phyloP scores from a whole-genome alignment of 2,113 vertebrate genomes.

The Onychorhynchus coronatus region DNA sequence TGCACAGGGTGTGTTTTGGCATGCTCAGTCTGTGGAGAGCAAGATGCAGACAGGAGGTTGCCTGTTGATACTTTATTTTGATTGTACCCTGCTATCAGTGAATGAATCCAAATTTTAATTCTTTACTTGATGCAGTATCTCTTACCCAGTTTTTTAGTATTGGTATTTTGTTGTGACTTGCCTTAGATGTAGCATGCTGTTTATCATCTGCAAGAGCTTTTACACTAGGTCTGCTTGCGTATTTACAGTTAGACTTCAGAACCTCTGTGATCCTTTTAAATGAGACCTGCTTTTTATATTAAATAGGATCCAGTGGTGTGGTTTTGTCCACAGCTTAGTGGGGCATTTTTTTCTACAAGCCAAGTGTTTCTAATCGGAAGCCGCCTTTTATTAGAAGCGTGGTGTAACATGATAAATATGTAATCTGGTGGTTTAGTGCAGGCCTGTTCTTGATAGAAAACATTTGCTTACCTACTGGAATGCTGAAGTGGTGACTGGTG shows the following conservation, averaged over 20 bases:
- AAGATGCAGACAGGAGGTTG: constrained; percentile 1
- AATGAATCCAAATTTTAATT: background rate
- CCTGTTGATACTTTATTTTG: background rate
- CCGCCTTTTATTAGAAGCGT: background rate
- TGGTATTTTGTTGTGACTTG: background rate
- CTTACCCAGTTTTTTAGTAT: background rate
- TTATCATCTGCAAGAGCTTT: background rate
- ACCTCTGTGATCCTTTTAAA: background rate
- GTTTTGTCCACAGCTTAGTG: background rate
- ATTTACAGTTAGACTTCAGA: background rate
- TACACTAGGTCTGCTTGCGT: background rate
- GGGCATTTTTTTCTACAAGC: background rate
- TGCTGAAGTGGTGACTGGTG: background rate
- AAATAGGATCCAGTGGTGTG: background rate
- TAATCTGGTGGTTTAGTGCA: background rate
- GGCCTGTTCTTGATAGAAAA: background rate
- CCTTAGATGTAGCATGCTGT: background rate
- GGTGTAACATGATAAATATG: background rate
- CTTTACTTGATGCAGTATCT: background rate
- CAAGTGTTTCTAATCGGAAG: background rate
- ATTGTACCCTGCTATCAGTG: background rate
- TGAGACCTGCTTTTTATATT: background rate
- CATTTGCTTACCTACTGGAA: background rate
- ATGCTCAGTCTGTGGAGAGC: background rate
- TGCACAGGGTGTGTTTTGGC: constrained; percentile 15